phyloP scores from a whole-genome alignment of 2,797 vertebrate species.

The Lepidocolaptes lacrymiger region DNA sequence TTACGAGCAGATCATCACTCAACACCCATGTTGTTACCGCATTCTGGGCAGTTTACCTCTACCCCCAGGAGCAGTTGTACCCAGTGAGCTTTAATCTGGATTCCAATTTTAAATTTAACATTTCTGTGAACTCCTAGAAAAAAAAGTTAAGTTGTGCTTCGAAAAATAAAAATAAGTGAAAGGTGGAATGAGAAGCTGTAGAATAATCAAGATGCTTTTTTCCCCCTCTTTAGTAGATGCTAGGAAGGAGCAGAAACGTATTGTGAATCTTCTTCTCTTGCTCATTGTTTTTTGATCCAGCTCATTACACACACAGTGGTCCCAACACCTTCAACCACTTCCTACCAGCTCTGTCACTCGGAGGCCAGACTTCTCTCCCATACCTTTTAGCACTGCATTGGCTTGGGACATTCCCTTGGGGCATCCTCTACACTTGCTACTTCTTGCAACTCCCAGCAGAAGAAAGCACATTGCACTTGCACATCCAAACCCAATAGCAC shows the following conservation, averaged over 20 bases:
- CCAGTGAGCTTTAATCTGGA: constrained; percentile 51
- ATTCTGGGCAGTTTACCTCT: constrained; percentile 62
- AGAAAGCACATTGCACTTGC: neutral
- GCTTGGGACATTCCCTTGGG: neutral
- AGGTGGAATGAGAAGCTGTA: neutral
- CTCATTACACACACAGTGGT: neutral
- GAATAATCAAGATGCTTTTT: neutral
- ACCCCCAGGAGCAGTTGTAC: constrained; percentile 57
- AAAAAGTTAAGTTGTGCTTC: neutral
- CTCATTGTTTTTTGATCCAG: neutral
- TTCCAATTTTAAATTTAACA: constrained; percentile 72
- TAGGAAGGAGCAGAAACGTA: neutral
- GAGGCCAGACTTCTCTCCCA: neutral
- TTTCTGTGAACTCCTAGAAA: constrained; percentile 53
- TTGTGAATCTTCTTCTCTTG: neutral
- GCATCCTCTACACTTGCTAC: neutral
- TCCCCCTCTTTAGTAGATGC: neutral
- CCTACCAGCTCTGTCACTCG: neutral
- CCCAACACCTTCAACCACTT: neutral
- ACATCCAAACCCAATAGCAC: neutral
- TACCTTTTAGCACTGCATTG: neutral
- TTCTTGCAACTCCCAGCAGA: neutral
- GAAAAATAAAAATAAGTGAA: constrained; percentile 28
- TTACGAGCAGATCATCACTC: constrained; percentile 62
- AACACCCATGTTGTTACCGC: constrained; percentile 52